Percentiles rank a stretch among this genome's conserved stretches.
phyloP scores from a whole-genome alignment of 2,797 vertebrate genomes.

The Valencia hispanica region DNA sequence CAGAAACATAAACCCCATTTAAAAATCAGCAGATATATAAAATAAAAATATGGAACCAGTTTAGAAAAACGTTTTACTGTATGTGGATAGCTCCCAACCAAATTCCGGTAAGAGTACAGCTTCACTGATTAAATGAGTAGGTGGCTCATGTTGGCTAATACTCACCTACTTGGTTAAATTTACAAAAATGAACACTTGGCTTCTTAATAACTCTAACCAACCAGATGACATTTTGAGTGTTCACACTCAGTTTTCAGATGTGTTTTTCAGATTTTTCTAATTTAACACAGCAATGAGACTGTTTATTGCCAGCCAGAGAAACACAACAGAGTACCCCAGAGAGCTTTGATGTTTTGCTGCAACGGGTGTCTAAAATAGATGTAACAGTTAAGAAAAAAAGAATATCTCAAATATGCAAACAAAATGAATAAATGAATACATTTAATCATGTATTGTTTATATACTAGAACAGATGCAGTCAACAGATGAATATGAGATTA shows the following conservation, averaged over 20 bases:
- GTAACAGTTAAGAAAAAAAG: background rate
- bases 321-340: background rate
- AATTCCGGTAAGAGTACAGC: too few species aligned
- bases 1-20: background rate
- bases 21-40: background rate
- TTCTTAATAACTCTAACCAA: background rate
- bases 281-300: background rate
- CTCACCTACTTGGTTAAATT: background rate
- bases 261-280: background rate
- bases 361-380: background rate
- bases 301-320: background rate
- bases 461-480: slow-evolving; percentile 7
- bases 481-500: slow-evolving; percentile 31
- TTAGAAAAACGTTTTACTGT: background rate
- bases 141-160: background rate
- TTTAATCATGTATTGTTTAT: slow-evolving; percentile 5
- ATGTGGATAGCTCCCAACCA: background rate
- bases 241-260: background rate
- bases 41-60: background rate
- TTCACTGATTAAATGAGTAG: background rate
- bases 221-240: background rate
- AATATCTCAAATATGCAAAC: background rate
- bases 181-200: background rate
- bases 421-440: slow-evolving; percentile 11
- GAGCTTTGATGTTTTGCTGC: background rate